Evolutionary conservation across 2,888 invertebrate genomes (phyloP), one percentile per base, ranked within the genome.

Genomic region (Drosophila dives): DNA sequence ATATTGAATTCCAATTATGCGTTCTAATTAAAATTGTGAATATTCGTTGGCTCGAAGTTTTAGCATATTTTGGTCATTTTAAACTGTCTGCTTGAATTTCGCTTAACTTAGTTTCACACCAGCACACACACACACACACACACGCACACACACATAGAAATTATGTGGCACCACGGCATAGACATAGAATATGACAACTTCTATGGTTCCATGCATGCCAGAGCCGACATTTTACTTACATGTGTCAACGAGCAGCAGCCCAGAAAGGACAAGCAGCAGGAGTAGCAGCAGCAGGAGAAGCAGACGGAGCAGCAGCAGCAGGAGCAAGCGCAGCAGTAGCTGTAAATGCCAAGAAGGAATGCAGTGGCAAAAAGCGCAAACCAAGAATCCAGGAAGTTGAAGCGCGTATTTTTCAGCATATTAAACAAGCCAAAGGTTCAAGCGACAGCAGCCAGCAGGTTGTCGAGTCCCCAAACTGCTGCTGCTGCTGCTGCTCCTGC

Each of bases 361-460:
- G 74, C 69, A 75, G 75, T 53, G 32, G 74, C 59, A 78, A 70
- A 72, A 75, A 65, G 67, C 34, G 54, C 63, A 61, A 51, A 26
- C 34, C n/a, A 54, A 45, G 64, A 71, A 67, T 75, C 53, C 66
- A 77, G 87, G 73, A 88, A 82, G 80, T 77, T 73, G 75, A 60
- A 67, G 80, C 85, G 87, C 80, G 83, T 82, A 89, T 84, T 90
- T 90, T 90, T 80, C 88, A 86, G 86, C 89, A 90, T 90, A 89
- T 90, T 90, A 90, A 90, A 82, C 85, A 90, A 90, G 87, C 78
- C 90, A 90, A 88, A 77, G 81, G 84, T 72, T 79, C 66, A 75
- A 67, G 51, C 58, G 66, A 64, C 56, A 50, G 42, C 42, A 45
- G 23, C 59, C 34, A 20, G 34, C 64, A 63, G 38, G 32, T 72